Evolutionary conservation across 2,113 vertebrate species (phyloP), one percentile per base, ranked within the genome.

Genomic region (Eurypyga helias): DNA sequence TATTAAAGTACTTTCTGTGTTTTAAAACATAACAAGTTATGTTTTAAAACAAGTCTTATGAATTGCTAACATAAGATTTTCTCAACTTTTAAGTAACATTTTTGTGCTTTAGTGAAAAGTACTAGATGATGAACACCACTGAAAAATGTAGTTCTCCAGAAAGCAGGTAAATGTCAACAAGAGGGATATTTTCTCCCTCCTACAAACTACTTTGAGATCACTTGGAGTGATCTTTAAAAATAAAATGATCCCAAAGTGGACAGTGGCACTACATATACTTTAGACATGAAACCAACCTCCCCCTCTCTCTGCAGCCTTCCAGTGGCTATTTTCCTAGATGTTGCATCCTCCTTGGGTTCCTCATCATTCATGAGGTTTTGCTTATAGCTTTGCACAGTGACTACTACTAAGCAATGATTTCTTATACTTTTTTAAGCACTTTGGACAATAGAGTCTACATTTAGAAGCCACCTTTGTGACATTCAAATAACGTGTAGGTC

Each of bases 301-400:
- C 6, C 18, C 28, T 46, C 29, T 69, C 71, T 61, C 49, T 43
- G 33, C 54, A 89, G n/a, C 20, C 26, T 85, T 61, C n/a, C 14
- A 3, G 11, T 28, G 18, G 9, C 19, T 79, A 2, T 48, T 79
- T 54, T 18, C 14, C 29, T 33, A 64, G 9, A 12, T 9, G 1
- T 6, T 60, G 15, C 28, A 60, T 36, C 81, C 45, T 76, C 17
- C 45, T 61, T 0, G 0, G 3, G 8, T 16, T 31, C 9, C 34
- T 93, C 41, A 33, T 2, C 48, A 36, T 17, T 41, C 10, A 19
- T 17, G 7, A 90, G 34, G 24, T 38, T 89, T 77, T 57, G 5
- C 24, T 43, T 64, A 20, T 1, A 52, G 33, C 8, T 77, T 65
- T 72, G 26, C 24, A 69, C 9, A 14, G 10, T 23, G 23, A 51